Evolutionary conservation across 2,113 vertebrate species (phyloP), one percentile per base, ranked within the genome.

Genomic region (Solea senegalensis): DNA sequence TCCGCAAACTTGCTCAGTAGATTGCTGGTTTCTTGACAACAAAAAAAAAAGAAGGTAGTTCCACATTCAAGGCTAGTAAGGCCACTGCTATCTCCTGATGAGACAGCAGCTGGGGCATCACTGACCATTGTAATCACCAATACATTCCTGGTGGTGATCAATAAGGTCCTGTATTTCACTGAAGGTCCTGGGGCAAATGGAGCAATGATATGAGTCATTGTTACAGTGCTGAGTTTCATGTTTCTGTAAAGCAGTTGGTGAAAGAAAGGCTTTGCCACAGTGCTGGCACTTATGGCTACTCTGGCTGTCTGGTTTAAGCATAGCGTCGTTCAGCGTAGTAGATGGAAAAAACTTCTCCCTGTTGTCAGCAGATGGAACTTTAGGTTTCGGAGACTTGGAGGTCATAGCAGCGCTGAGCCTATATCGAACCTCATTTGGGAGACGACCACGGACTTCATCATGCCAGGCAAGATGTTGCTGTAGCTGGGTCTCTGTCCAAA

Each of bases 391-490:
- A 46, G 75, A 65, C 39, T 73, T 83, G 5, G 88, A 44, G 48
- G 73, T 56, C 48, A 83, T 34, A 2, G 90, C 88, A 3, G 92
- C 69, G 13, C 85, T 82, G 53, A 94, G 90, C 65, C 93, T 78
- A 41, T 91, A 92, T 16, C 93, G 91, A 7, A 94, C 85, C 66
- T 94, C 92, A 1, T 89, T 91, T 0, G 94, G 94, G 28, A 94
- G 88, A 10, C 92, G 91, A 7, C 81, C 83, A 9, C 93, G 93
- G 14, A 93, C 88, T 72, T 94, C 88, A 4, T 94, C 93, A 11
- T 95, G 94, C 93, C 93, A 94, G 51, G 81, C 55, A 6, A 95
- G 92, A 80, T 95, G 94, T 52, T 94, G 93, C 76, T 92, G 92
- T 46, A 95, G 90, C 77, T 93, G 93, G 10, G 63, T 89, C 80